Evolutionary conservation across 2,113 vertebrate species (phyloP).

Genomic region (Arvicanthis niloticus): DNA sequence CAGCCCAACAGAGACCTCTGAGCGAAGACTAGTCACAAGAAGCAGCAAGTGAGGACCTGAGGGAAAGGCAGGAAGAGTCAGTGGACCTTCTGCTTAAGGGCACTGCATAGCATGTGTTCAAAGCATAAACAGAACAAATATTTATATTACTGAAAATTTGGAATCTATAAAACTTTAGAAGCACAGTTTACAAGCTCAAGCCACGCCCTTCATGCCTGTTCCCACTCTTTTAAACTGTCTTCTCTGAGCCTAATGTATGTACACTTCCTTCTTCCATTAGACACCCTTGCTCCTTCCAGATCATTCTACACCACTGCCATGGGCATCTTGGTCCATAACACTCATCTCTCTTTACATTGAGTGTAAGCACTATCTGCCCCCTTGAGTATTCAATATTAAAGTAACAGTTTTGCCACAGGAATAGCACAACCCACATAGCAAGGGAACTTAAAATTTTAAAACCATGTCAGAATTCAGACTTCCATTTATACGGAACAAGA

Average conservation of each 20-base stretch:
- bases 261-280: background rate
- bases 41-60: rapidly evolving
- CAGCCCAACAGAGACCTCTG: background rate
- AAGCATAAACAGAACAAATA: slow-evolving; percentile 43
- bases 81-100: background rate
- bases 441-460: background rate
- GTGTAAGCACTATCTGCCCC: too few species aligned
- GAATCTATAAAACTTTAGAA: slow-evolving; percentile 48
- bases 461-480: background rate
- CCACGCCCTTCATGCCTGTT: background rate
- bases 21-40: background rate
- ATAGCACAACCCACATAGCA: background rate
- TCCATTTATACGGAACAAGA: background rate
- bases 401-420: background rate
- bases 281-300: rapidly evolving
- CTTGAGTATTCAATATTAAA: background rate
- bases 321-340: background rate
- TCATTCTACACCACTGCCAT: rapidly evolving
- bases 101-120: slow-evolving; percentile 29
- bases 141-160: slow-evolving; percentile 57
- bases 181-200: background rate
- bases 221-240: background rate
- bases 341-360: background rate
- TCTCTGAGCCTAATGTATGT: background rate
- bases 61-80: background rate